These are phyloP conservation scores for Ylistrum balloti DNA, from an alignment of 1,140 invertebrate genomes.

Conservation along the genomic window DNA sequence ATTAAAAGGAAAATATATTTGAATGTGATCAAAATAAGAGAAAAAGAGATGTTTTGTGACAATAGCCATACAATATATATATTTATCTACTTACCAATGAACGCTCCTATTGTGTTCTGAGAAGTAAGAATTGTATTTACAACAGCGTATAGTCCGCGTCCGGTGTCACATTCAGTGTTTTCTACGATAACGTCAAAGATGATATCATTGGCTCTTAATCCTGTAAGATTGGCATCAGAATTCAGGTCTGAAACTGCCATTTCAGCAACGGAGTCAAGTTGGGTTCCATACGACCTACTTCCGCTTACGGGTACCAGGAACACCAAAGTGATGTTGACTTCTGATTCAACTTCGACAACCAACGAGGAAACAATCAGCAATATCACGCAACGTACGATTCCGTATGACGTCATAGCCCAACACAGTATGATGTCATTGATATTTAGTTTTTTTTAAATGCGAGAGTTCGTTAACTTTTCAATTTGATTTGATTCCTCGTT, in stretches of 20 bases:
- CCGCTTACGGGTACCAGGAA: background rate
- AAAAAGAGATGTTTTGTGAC: no score
- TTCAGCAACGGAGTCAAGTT: background rate
- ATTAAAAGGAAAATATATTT: no score
- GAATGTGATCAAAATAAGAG: no score
- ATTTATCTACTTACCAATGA: background rate
- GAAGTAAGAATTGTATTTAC: slow-evolving; percentile 1
- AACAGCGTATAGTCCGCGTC: background rate
- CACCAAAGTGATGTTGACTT: background rate
- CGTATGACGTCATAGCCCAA: background rate
- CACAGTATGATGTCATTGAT: background rate
- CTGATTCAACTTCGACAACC: background rate
- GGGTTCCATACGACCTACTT: background rate
- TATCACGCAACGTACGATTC: background rate
- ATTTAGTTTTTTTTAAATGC: background rate
- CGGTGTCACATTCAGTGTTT: background rate
- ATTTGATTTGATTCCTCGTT: background rate
- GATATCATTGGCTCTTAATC: background rate
- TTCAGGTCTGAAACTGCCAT: background rate
- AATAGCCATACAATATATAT: no score
- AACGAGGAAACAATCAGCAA: background rate
- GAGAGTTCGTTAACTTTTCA: background rate
- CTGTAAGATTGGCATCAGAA: background rate
- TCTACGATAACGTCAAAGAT: background rate
- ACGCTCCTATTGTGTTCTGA: background rate